Percentiles rank a stretch among this genome's conserved stretches.
Evolutionary conservation across 1,140 invertebrate species (phyloP).

Genomic region (Pseudomyrmex cubaensis): DNA sequence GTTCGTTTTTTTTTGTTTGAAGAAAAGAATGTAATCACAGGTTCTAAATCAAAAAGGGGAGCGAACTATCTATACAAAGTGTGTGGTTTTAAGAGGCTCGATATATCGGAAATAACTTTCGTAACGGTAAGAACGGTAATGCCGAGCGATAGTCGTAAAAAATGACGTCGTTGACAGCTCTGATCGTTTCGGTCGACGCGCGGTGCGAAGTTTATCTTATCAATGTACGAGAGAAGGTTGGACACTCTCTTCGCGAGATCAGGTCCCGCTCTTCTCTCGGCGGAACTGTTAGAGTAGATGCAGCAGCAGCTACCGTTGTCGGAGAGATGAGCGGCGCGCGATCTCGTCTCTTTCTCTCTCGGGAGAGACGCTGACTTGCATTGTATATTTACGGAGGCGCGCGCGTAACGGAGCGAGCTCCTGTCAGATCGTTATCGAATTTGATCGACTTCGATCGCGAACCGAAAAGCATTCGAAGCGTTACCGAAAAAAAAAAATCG

Average conservation of each 20-base stretch:
- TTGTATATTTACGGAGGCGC: slow-evolving; percentile 24
- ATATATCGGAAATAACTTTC: not conserved
- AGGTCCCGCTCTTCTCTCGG: not conserved
- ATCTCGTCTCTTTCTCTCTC: not conserved
- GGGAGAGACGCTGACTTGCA: slow-evolving; percentile 38
- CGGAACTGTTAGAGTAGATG: slow-evolving; percentile 10
- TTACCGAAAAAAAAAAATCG: not conserved
- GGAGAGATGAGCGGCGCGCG: slow-evolving; percentile 36
- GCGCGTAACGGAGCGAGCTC: slow-evolving; percentile 18
- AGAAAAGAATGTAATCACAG: not conserved
- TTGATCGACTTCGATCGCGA: slow-evolving; percentile 8
- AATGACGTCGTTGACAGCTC: not conserved
- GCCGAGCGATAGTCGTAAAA: slow-evolving; percentile 5
- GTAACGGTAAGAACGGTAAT: slow-evolving; percentile 7
- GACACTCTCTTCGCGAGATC: slow-evolving; percentile 8
- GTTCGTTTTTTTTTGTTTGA: no score
- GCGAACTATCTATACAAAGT: not conserved
- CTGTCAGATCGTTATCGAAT: slow-evolving; percentile 10
- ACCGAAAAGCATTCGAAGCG: not conserved
- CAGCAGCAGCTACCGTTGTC: slow-evolving; percentile 40
- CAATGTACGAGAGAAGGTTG: not conserved
- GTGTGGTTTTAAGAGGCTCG: not conserved
- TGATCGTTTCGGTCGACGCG: not conserved
- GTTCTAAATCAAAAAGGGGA: not conserved
- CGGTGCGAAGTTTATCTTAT: slow-evolving; percentile 1